phyloP scores from a whole-genome alignment of 2,888 invertebrate genomes.

The Pachliopta kotzebuea region DNA sequence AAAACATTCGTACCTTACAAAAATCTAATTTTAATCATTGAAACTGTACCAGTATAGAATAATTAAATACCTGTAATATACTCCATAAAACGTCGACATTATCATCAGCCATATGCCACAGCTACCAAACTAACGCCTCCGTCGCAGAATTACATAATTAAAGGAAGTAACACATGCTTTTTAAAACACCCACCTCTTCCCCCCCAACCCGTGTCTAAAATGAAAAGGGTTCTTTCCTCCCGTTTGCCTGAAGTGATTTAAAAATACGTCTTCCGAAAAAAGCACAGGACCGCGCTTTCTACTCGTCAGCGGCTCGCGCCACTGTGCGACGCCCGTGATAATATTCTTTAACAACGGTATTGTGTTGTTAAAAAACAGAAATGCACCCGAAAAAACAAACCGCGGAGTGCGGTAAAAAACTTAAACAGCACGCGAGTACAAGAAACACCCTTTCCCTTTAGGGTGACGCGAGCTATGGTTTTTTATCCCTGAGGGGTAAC shows the following conservation, averaged over 20 bases:
- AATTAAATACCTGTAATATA: not conserved
- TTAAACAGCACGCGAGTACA: constrained; percentile 75
- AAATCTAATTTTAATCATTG: not conserved
- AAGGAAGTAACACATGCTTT: constrained; percentile 42
- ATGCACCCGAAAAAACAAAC: constrained; percentile 77
- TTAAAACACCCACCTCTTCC: constrained; percentile 54
- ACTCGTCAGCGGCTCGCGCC: constrained; percentile 54
- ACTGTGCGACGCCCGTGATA: constrained; percentile 76
- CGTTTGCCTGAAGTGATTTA: constrained; percentile 68
- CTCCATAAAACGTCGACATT: constrained; percentile 54
- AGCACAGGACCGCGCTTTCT: constrained; percentile 65
- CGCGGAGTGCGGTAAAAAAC: constrained; percentile 76
- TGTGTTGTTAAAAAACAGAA: constrained; percentile 78
- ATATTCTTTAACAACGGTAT: constrained; percentile 72
- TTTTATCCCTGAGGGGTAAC: constrained; percentile 71
- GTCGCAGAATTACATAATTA: constrained; percentile 53
- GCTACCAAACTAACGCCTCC: constrained; percentile 40
- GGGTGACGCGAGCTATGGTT: constrained; percentile 76
- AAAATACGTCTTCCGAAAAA: constrained; percentile 68
- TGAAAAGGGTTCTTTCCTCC: constrained; percentile 61
- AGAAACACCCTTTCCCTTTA: constrained; percentile 79
- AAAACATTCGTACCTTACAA: not conserved
- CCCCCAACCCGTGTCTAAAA: constrained; percentile 70
- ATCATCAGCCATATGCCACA: constrained; percentile 58
- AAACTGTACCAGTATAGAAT: not conserved